Evolutionary conservation across 2,888 invertebrate genomes (phyloP).

Genomic region (Helleia helle): DNA sequence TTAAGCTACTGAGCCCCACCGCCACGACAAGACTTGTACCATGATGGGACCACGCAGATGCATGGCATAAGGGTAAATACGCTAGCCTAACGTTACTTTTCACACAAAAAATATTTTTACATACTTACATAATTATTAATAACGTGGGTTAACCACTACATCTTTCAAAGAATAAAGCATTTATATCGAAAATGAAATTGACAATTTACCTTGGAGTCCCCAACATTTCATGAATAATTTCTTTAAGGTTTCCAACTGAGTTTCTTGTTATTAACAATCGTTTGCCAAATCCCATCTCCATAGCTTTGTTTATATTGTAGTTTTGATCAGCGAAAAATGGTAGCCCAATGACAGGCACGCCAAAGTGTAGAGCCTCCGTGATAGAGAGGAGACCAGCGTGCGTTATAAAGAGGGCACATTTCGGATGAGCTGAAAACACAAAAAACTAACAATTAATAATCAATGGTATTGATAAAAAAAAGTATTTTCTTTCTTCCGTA

Average conservation of each 20-base stretch:
- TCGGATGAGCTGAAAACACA: conserved; percentile 40
- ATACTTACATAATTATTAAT: too few species aligned
- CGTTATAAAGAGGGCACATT: conserved; percentile 45
- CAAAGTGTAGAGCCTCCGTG: conserved; percentile 41
- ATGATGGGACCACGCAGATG: too few species aligned
- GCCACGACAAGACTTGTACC: too few species aligned
- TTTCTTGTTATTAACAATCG: conserved; percentile 25
- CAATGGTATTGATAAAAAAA: too few species aligned
- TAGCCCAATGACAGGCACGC: conserved; percentile 43
- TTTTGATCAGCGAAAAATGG: conserved; percentile 49
- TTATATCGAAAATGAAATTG: neutral
- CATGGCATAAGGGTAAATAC: too few species aligned
- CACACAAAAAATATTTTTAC: too few species aligned
- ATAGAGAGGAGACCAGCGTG: conserved; percentile 50
- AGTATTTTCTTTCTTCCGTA: too few species aligned
- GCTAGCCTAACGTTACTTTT: too few species aligned
- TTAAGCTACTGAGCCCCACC: too few species aligned
- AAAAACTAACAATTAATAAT: neutral
- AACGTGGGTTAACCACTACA: neutral
- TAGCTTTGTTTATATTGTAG: conserved; percentile 35
- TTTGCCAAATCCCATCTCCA: conserved; percentile 33
- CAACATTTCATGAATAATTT: conserved; percentile 30
- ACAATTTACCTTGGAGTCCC: conserved; percentile 27
- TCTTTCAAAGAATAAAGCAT: neutral
- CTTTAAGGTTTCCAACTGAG: conserved; percentile 26